Conservation (phyloP, 2,113 vertebrate species). For the Tursiops truncatus region DNA sequence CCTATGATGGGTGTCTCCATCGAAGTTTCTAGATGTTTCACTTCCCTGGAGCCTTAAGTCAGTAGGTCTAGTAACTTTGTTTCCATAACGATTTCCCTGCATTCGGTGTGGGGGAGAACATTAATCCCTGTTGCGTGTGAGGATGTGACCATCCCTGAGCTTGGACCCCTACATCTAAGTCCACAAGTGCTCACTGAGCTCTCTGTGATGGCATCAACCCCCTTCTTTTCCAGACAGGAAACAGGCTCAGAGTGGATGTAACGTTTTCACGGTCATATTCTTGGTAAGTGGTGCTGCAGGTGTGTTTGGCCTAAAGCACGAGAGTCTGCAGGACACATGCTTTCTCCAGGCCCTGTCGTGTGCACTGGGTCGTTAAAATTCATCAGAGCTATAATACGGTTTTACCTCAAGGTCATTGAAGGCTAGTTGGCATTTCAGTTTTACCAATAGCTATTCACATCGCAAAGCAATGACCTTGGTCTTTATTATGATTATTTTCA, state of each 20-base stretch:
- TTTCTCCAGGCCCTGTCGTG: background rate
- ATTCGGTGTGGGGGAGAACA: rapidly evolving
- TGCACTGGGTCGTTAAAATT: rapidly evolving
- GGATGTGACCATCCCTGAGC: rapidly evolving
- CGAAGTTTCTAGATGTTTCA: rapidly evolving
- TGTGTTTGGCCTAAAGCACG: background rate
- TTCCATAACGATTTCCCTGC: background rate
- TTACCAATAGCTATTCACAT: background rate
- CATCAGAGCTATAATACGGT: no score
- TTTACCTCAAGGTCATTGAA: background rate
- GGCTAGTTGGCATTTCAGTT: background rate
- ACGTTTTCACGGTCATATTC: background rate
- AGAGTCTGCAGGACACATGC: no score
- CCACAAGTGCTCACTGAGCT: background rate
- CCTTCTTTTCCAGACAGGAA: background rate
- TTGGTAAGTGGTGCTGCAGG: background rate
- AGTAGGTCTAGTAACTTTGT: rapidly evolving
- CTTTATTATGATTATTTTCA: background rate
- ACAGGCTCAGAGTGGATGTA: background rate
- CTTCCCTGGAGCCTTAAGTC: rapidly evolving
- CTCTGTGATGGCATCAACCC: background rate
- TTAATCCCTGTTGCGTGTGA: no score
- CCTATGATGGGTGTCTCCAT: rapidly evolving
- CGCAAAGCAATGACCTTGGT: background rate
- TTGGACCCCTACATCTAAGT: rapidly evolving